These are phyloP conservation scores for Stenopsyche tienmushanensis DNA, from an alignment of 1,140 invertebrate genomes.

Conservation along the genomic window DNA sequence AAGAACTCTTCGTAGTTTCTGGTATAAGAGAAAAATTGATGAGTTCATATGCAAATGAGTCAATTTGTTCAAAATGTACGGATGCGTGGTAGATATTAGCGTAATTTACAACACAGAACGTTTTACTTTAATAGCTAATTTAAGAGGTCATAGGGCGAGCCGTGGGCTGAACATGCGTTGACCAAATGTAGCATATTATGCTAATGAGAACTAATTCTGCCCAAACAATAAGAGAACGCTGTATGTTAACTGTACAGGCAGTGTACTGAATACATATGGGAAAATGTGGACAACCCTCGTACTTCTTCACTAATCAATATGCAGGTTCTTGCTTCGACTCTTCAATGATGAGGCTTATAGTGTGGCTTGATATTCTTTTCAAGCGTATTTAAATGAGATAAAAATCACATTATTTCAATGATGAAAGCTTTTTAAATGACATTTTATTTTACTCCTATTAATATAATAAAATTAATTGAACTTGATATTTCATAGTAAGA, in stretches of 20 bases:
- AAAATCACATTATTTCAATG: too few relatives aligned
- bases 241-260: constrained; percentile 1
- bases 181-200: constrained; percentile 11
- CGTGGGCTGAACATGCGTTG: constrained; percentile 14
- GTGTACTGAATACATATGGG: constrained; percentile 9
- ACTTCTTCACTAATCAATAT: too few relatives aligned
- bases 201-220: constrained; percentile 22
- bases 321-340: too few relatives aligned
- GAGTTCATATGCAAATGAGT: background rate
- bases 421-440: too few relatives aligned
- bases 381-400: too few relatives aligned
- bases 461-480: too few relatives aligned
- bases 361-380: too few relatives aligned
- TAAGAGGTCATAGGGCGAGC: constrained; percentile 9
- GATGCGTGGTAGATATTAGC: background rate
- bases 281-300: too few relatives aligned
- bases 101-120: background rate
- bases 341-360: too few relatives aligned
- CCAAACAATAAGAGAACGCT: background rate
- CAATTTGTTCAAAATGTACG: background rate
- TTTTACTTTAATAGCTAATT: constrained; percentile 1
- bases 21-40: background rate
- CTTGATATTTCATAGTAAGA: too few relatives aligned
- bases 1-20: too few relatives aligned
- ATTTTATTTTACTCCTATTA: too few relatives aligned